Evolutionary conservation across 2,888 invertebrate species (phyloP).

Genomic region (Coelinius sp.): DNA sequence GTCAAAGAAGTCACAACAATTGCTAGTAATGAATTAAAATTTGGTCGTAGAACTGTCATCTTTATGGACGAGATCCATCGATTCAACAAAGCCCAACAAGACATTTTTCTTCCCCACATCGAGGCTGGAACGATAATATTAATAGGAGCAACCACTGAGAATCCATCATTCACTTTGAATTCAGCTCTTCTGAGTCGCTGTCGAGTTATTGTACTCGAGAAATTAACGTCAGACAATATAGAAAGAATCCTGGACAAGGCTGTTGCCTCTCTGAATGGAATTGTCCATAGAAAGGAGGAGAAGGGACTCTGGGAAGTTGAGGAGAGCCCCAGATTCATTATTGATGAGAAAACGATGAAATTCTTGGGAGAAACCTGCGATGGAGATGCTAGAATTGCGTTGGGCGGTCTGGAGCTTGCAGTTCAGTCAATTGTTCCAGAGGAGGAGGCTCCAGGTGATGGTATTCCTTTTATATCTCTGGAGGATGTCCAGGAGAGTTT

Average conservation of each 20-base stretch:
- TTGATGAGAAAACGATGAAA: conserved; percentile 76
- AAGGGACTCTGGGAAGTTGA: neutral
- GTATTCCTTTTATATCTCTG: conserved; percentile 74
- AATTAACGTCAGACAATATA: conserved; percentile 76
- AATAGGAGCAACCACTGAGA: conserved; percentile 89
- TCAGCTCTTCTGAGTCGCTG: conserved; percentile 85
- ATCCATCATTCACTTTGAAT: conserved; percentile 89
- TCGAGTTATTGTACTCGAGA: conserved; percentile 82
- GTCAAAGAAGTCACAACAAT: conserved; percentile 81
- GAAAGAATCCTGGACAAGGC: conserved; percentile 77
- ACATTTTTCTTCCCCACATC: conserved; percentile 84
- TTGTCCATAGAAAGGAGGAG: conserved; percentile 39
- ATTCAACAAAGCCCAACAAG: conserved; percentile 88
- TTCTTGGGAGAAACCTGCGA: conserved; percentile 85
- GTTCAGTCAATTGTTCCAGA: conserved; percentile 73
- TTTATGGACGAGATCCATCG: conserved; percentile 92
- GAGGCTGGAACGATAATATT: conserved; percentile 85
- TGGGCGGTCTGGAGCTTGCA: conserved; percentile 83
- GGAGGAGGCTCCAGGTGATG: conserved; percentile 51
- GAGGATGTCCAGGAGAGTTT: conserved; percentile 82
- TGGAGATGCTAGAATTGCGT: conserved; percentile 84
- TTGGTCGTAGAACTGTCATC: conserved; percentile 80
- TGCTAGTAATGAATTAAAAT: conserved; percentile 81
- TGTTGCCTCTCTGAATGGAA: conserved; percentile 68
- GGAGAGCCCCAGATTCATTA: conserved; percentile 59